A percentile compares a stretch with the other conserved stretches of the same genome.
Evolutionary conservation across 1,140 invertebrate genomes (phyloP).

Genomic region (Drosophila grimshawi): DNA sequence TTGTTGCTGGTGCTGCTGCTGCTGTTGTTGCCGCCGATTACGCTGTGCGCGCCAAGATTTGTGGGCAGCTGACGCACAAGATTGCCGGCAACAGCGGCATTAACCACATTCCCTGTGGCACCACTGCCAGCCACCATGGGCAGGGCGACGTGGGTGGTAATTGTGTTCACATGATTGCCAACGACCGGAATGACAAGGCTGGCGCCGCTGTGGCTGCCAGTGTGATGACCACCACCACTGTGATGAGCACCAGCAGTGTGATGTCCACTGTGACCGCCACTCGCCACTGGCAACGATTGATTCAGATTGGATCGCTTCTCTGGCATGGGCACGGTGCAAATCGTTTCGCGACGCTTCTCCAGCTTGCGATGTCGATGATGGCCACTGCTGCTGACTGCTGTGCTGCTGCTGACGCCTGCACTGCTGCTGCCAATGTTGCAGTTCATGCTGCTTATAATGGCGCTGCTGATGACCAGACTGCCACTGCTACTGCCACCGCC

Average conservation of each 20-base stretch:
- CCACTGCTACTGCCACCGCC: not conserved
- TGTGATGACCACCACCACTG: not conserved
- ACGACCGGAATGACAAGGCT: conserved; percentile 14
- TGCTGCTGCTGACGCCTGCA: conserved; percentile 16
- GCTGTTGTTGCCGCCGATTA: conserved; percentile 15
- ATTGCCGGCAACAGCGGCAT: conserved; percentile 24
- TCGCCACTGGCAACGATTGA: conserved; percentile 52
- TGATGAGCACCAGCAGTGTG: not conserved
- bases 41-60: conserved; percentile 43
- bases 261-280: not conserved
- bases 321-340: conserved; percentile 79
- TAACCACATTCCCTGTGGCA: not conserved
- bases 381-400: conserved; percentile 10
- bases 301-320: conserved; percentile 85
- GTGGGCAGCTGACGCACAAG: conserved; percentile 59
- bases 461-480: conserved; percentile 9
- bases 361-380: conserved; percentile 78
- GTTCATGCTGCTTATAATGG: conserved; percentile 9
- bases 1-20: not conserved
- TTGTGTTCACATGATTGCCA: conserved; percentile 30
- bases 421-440: conserved; percentile 18
- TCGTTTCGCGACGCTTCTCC: conserved; percentile 86
- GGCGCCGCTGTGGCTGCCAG: not conserved
- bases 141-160: conserved; percentile 44
- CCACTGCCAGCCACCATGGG: conserved; percentile 24